Evolutionary conservation across 2,888 invertebrate genomes (phyloP), one percentile per base, ranked within the genome.

Genomic region (Hypselothyrea guttata): DNA sequence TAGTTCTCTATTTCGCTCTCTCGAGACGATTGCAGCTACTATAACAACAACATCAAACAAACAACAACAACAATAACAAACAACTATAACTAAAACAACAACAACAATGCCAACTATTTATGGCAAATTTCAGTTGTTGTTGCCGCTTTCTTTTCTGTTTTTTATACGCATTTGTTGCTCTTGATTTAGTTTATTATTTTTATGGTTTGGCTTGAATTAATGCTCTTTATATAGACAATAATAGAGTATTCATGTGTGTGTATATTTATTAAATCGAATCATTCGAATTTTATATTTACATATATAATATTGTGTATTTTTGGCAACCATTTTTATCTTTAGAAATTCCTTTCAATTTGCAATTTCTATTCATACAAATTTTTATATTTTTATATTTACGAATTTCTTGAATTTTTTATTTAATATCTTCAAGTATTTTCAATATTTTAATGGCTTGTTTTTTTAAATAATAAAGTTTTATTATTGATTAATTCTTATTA

Each of bases 81-180:
- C 57, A 49, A 53, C 42, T 61, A 62, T 49, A 53, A 49, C 54
- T 41, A 55, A 41, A 40, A 40, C 44, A 49, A 58, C 58, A 67
- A 51, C 58, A 52, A 42, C 65, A 56, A 51, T 63, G 64, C 44
- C 49, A 79, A 84, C 84, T 83, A 84, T 82, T 84, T 78, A 83
- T 71, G 75, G 85, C 85, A 52, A 84, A 75, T 72, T 65, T 66
- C 41, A 51, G 51, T 54, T 52, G 42, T 41, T 41, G 57, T 48
- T 68, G 54, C 34, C 45, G 75, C 83, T 81, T 84, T 73, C 82
- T 76, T 76, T 79, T 52, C 41, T 55, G 1, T 18, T 18, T 8
- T 49, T 41, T 7, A 9, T 48, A 11, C n/a, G 11, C 7, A 34
- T 38, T 38, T 49, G n/a, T n/a, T 49, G 47, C 59, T 63, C 65